Percentiles rank a stretch among this genome's conserved stretches.
These are phyloP conservation scores for Diphyllodes magnificus DNA, from an alignment of 2,113 vertebrate genomes.

Conservation along the genomic window DNA sequence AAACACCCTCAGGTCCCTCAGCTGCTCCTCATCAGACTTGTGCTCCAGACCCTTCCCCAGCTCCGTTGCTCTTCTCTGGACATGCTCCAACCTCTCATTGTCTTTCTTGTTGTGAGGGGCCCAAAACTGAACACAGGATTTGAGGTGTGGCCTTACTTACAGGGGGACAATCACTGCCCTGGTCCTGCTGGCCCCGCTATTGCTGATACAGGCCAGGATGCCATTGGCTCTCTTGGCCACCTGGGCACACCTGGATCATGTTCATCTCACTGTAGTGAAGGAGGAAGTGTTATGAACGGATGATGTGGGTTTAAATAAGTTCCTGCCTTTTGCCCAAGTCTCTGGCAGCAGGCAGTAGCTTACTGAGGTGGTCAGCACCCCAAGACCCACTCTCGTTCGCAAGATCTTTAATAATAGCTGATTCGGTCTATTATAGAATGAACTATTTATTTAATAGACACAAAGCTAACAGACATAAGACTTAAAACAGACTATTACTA, in stretches of 20 bases:
- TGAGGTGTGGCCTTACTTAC: fast-evolving
- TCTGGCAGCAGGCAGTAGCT: not conserved
- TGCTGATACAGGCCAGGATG: not conserved
- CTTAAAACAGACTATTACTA: not conserved
- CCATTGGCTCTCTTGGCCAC: fast-evolving
- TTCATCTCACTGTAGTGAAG: not conserved
- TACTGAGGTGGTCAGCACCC: not conserved
- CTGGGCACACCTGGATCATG: not conserved
- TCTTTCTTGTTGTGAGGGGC: not conserved
- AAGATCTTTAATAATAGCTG: not conserved
- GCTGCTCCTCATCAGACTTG: fast-evolving
- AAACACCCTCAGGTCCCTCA: not conserved
- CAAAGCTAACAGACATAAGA: not conserved
- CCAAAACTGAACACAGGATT: not conserved
- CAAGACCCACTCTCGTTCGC: not conserved
- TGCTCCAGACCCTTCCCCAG: not conserved
- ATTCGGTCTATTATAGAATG: not conserved
- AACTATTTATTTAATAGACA: not conserved
- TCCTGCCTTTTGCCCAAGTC: not conserved
- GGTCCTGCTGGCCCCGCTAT: not conserved
- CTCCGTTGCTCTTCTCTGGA: not conserved
- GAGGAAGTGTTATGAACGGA: not conserved
- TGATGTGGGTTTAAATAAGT: not conserved
- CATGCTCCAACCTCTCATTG: fast-evolving
- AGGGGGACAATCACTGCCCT: not conserved